Base-by-base conservation (phyloP, 2,113 vertebrate genomes). In the Lutjanus erythropterus region DNA sequence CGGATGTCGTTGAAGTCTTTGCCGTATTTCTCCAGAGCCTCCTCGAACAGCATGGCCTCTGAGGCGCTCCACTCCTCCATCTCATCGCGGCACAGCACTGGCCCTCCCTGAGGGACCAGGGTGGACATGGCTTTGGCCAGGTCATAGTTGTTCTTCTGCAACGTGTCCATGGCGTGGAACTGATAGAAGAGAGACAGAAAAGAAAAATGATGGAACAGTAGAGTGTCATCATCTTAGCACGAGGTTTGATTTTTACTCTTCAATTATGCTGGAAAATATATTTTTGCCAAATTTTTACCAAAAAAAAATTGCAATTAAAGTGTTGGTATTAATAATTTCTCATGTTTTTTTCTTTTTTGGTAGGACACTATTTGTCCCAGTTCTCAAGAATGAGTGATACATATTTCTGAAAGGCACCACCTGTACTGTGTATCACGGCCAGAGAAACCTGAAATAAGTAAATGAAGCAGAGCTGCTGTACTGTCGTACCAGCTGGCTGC, bases 1-100 rank as follows among this genome's bases (percentile, higher is more conserved):
- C 97, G 96, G 77, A 98, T 98, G 72, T 97, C 97, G 9, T 97
- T 98, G 88, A 98, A 98, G 76, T 97, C 97, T 81, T 97, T 97
- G 75, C 97, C 97, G 0, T 98, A 98, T 79, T 98, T 98, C 80
- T 98, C 97, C 69, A 98, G 92, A 0, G 97, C 97, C 86, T 98
- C 97, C 71, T 98, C 97, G 11, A 98, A 98, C 0, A 98, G 92
- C 96, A 98, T 98, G 80, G 97, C 97, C 86, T 98, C 97, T 0
- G 97, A 98, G 18, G 97, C 97, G 2, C 97, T 97, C 97, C 97
- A 98, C 73, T 98, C 97, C 84, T 98, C 97, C 97, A 98, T 98
- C 93, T 98, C 97, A 25, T 98, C 97, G 0, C 97, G 95, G 82
- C 97, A 98, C 2, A 98, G 92, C 75, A 98, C 97, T 0, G 97